phyloP scores from a whole-genome alignment of 2,113 vertebrate genomes.

The Oncorhynchus nerka region DNA sequence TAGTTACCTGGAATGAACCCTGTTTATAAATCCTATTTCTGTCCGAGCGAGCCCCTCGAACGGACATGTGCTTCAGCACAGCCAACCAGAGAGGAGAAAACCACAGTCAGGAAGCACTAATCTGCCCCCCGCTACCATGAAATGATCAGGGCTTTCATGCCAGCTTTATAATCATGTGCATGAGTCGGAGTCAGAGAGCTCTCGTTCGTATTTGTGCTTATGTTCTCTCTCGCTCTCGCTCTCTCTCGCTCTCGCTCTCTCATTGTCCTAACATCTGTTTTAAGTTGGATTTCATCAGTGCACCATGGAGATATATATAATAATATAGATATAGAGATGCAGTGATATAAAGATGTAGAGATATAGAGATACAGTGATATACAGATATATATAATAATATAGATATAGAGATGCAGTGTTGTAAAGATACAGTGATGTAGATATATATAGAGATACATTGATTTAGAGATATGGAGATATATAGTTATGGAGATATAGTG shows the following conservation, averaged over 20 bases:
- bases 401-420: too few relatives aligned
- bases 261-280: too few relatives aligned
- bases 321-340: too few relatives aligned
- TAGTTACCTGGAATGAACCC: conserved; percentile 70
- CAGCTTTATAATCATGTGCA: conserved; percentile 83
- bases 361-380: too few relatives aligned
- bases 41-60: conserved; percentile 74
- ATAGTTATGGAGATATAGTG: too few relatives aligned
- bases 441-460: too few relatives aligned
- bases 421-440: too few relatives aligned
- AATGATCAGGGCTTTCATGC: conserved; percentile 85
- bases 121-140: conserved; percentile 90
- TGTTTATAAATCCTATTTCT: conserved; percentile 98
- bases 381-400: too few relatives aligned
- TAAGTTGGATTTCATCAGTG: neutral
- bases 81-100: conserved; percentile 89
- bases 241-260: neutral
- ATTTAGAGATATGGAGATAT: too few relatives aligned
- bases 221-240: neutral
- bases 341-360: too few relatives aligned
- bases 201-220: neutral
- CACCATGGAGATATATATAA: too few relatives aligned
- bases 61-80: conserved; percentile 94
- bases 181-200: neutral
- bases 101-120: conserved; percentile 88